Evolutionary conservation across 2,888 invertebrate species (phyloP).

Genomic region (Peribatodes rhomboidaria): DNA sequence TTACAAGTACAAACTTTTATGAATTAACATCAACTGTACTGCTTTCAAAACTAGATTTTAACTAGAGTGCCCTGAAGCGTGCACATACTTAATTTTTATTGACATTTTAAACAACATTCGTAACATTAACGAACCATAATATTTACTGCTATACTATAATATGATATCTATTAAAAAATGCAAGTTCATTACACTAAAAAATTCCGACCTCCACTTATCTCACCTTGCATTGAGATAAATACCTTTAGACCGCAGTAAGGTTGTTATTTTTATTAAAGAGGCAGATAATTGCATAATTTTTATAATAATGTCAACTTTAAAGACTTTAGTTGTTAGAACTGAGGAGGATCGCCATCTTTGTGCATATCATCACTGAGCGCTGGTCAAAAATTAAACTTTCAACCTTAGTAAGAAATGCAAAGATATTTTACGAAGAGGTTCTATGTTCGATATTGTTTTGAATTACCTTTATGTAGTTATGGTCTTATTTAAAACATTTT

Average conservation of each 20-base stretch:
- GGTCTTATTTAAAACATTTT: too few species aligned
- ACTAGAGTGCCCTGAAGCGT: neutral
- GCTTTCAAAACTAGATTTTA: neutral
- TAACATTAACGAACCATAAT: constrained; percentile 13
- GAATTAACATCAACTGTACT: neutral
- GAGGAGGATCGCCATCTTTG: too few species aligned
- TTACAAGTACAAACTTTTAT: too few species aligned
- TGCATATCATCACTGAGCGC: too few species aligned
- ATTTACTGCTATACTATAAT: neutral
- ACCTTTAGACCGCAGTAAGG: neutral
- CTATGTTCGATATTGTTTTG: too few species aligned
- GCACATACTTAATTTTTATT: neutral
- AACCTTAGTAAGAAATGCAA: too few species aligned
- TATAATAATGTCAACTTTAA: too few species aligned
- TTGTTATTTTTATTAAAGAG: neutral
- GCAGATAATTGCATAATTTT: neutral
- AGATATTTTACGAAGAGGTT: too few species aligned
- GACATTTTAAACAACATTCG: neutral
- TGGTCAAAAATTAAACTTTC: too few species aligned
- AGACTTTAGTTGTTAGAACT: too few species aligned
- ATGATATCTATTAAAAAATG: neutral
- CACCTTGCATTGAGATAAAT: constrained; percentile 23
- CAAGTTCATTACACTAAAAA: constrained; percentile 17
- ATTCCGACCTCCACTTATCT: constrained; percentile 17
- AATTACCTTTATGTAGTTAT: too few species aligned